Evolutionary conservation across 2,888 invertebrate genomes (phyloP).

Genomic region (Chirona hameri): DNA sequence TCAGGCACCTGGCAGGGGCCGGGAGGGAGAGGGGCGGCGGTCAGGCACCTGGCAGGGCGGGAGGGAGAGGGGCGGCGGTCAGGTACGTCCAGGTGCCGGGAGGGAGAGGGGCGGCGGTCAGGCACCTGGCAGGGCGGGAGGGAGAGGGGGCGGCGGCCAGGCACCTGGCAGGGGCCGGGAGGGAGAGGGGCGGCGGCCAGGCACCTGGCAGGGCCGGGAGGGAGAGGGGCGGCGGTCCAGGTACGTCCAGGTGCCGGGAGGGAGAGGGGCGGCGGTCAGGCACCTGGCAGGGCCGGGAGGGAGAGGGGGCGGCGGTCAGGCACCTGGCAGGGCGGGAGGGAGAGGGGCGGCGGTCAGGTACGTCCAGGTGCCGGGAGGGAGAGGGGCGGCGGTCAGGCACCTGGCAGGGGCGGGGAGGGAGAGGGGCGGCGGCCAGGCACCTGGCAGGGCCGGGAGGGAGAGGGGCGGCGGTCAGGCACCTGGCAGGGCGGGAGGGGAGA

Average conservation of each 20-base stretch:
- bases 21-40: background rate
- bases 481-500: slow-evolving; percentile 41
- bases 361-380: no score
- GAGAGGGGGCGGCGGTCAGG: background rate
- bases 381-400: no score
- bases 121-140: slow-evolving; percentile 48
- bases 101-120: no score
- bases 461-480: slow-evolving; percentile 45
- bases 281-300: slow-evolving; percentile 47
- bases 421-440: slow-evolving; percentile 43
- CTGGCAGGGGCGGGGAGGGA: slow-evolving; percentile 43
- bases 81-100: no score
- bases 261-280: no score
- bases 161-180: no score
- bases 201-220: slow-evolving; percentile 47
- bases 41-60: slow-evolving; percentile 47
- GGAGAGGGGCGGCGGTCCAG: background rate
- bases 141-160: background rate
- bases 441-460: slow-evolving; percentile 43
- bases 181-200: no score
- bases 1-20: slow-evolving; percentile 48
- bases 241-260: no score
- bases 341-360: background rate
- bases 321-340: slow-evolving; percentile 47
- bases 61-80: background rate